A percentile compares a stretch with the other conserved stretches of the same genome.
Evolutionary conservation across 37 sponge, comb jelly and placozoan genomes (phyloP).

Genomic region (Theonella swinhoei): DNA sequence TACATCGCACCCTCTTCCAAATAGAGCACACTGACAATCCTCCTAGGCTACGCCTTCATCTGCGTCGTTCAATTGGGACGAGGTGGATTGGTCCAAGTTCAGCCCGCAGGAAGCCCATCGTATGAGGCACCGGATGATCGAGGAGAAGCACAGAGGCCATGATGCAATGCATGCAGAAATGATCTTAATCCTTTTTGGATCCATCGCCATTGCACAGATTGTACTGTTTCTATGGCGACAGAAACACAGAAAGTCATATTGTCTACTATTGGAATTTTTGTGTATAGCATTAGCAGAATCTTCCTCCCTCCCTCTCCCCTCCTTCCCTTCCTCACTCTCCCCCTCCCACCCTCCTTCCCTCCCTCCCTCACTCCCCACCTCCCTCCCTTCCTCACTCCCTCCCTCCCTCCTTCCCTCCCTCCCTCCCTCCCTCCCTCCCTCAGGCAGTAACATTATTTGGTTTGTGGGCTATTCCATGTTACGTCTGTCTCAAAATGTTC

Average conservation of each 20-base stretch:
- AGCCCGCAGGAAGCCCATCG: constrained; percentile 68
- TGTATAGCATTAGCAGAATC: background rate
- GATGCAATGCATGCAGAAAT: constrained; percentile 98
- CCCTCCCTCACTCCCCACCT: no score
- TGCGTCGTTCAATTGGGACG: constrained; percentile 74
- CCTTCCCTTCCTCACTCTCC: no score
- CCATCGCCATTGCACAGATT: constrained; percentile 84
- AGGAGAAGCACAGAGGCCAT: constrained; percentile 95
- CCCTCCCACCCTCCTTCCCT: no score
- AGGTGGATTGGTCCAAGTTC: constrained; percentile 78
- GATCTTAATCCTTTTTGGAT: constrained; percentile 88
- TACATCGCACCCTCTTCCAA: background rate
- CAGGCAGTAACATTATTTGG: constrained; percentile 82
- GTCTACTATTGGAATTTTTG: constrained; percentile 41
- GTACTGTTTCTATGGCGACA: constrained; percentile 86
- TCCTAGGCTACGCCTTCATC: no score
- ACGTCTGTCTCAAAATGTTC: constrained; percentile 29
- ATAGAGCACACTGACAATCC: background rate
- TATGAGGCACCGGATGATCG: constrained; percentile 68
- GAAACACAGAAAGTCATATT: constrained; percentile 79
- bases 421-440: background rate
- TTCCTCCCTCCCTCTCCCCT: background rate
- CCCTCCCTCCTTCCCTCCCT: background rate
- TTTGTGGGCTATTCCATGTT: constrained; percentile 88
- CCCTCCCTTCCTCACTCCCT: no score